Percentiles rank a stretch among this genome's conserved stretches.
Conservation (phyloP, 2,888 invertebrate genomes). For the Oscheius onirici region DNA sequence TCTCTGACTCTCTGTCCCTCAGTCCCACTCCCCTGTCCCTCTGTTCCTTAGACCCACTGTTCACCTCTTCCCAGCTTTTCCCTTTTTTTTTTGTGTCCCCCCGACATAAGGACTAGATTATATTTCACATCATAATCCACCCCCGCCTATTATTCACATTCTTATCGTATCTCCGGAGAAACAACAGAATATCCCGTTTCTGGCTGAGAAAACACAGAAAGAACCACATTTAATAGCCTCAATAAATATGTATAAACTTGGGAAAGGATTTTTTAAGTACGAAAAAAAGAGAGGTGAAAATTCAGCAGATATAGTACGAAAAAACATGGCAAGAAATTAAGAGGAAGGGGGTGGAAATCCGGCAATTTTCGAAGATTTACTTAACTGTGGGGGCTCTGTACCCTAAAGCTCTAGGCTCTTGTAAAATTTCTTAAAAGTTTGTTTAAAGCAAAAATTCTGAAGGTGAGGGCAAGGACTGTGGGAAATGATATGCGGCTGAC, state of each 20-base stretch:
- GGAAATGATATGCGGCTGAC: conserved; percentile 12
- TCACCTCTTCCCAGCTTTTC: too few relatives aligned
- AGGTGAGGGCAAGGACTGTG: not conserved
- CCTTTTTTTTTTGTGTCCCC: too few relatives aligned
- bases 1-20: too few relatives aligned
- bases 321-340: not conserved
- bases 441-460: not conserved
- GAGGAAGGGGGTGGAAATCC: not conserved
- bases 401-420: not conserved
- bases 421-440: not conserved
- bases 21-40: too few relatives aligned
- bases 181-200: not conserved
- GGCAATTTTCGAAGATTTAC: not conserved
- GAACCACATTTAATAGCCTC: not conserved
- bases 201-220: not conserved
- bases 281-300: not conserved
- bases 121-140: too few relatives aligned
- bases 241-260: not conserved
- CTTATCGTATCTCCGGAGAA: too few relatives aligned
- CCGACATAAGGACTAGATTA: too few relatives aligned
- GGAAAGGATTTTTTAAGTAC: not conserved
- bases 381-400: not conserved
- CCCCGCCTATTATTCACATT: too few relatives aligned
- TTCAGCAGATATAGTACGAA: not conserved
- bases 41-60: too few relatives aligned